Evolutionary conservation across 2,888 invertebrate species (phyloP).

Genomic region (Leptinotarsa haldemani): DNA sequence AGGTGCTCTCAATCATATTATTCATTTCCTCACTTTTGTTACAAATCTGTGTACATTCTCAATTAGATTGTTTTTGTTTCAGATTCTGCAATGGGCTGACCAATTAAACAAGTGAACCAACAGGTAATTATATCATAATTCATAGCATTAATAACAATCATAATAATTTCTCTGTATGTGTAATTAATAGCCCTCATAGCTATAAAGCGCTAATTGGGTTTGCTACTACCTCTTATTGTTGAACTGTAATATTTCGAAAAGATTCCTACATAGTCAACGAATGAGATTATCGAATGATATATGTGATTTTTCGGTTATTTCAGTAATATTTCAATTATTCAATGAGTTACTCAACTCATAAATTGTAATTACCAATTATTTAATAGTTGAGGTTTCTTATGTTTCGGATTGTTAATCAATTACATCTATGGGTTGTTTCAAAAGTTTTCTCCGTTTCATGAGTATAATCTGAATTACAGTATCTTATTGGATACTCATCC

Average conservation of each 20-base stretch:
- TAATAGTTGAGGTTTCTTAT: too few species aligned
- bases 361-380: too few species aligned
- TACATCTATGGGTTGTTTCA: too few species aligned
- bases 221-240: constrained; percentile 26
- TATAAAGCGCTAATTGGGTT: constrained; percentile 26
- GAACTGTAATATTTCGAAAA: neutral
- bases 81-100: constrained; percentile 48
- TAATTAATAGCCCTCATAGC: constrained; percentile 26
- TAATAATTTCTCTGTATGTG: constrained; percentile 25
- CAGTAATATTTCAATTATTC: too few species aligned
- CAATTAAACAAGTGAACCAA: constrained; percentile 30
- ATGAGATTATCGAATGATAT: too few species aligned
- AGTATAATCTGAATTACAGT: too few species aligned
- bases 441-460: too few species aligned
- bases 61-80: constrained; percentile 35
- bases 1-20: neutral
- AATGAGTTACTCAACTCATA: too few species aligned
- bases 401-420: too few species aligned
- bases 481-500: too few species aligned
- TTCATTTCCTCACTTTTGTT: neutral
- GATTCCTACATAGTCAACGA: neutral
- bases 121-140: constrained; percentile 35
- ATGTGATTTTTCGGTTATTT: too few species aligned
- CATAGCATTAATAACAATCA: constrained; percentile 24
- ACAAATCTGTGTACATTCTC: neutral